phyloP scores from a whole-genome alignment of 2,797 vertebrate genomes.

The Cynodonichthys magdalenae region DNA sequence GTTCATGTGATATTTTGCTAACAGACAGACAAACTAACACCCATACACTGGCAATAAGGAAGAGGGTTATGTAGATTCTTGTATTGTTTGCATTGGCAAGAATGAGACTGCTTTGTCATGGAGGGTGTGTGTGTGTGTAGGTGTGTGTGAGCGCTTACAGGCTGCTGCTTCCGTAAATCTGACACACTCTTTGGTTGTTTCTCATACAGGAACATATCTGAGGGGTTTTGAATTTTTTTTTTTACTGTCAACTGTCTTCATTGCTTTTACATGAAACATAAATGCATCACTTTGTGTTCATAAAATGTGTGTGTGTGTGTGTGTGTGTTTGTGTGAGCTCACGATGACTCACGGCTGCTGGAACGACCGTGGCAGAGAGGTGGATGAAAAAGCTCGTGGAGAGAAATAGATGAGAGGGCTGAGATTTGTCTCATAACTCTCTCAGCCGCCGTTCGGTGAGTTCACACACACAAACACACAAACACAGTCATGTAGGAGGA shows the following conservation, averaged over 20 bases:
- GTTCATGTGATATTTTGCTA: too few species aligned
- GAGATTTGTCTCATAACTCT: constrained; percentile 61
- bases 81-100: too few species aligned
- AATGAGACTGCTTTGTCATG: constrained; percentile 48
- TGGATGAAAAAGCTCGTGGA: constrained; percentile 57
- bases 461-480: constrained; percentile 35
- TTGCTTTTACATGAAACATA: constrained; percentile 7
- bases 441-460: constrained; percentile 36
- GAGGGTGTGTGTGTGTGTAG: constrained; percentile 40
- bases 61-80: neutral
- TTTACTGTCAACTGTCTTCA: neutral
- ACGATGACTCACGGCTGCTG: constrained; percentile 66
- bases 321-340: constrained; percentile 15
- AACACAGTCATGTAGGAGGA: constrained; percentile 17
- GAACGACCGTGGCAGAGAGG: constrained; percentile 59
- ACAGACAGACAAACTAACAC: too few species aligned
- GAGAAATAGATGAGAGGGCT: constrained; percentile 35
- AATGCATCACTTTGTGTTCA: neutral
- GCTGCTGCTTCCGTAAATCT: neutral
- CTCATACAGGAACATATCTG: neutral
- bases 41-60: too few species aligned
- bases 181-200: constrained; percentile 5
- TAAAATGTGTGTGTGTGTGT: constrained; percentile 1
- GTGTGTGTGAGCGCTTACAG: constrained; percentile 5
- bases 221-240: constrained; percentile 1